A percentile compares a stretch with the other conserved stretches of the same genome.
These are phyloP conservation scores for Linnaemya tessellans DNA, from an alignment of 2,888 invertebrate species.

Conservation along the genomic window DNA sequence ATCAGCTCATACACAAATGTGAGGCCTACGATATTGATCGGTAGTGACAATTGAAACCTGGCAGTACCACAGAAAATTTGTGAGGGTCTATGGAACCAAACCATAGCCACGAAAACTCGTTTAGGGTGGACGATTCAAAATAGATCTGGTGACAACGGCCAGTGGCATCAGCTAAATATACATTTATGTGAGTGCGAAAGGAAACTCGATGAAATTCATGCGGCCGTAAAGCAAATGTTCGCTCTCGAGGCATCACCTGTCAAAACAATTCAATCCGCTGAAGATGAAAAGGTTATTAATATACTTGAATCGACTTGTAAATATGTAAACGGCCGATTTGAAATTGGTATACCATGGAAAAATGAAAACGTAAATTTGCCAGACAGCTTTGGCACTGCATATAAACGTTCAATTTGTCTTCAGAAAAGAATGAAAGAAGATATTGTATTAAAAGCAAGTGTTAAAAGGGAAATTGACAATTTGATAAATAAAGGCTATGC, in stretches of 20 bases:
- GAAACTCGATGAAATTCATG: no score
- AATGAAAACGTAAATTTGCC: slow-evolving; percentile 40
- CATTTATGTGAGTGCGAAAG: slow-evolving; percentile 41
- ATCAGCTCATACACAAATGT: no score
- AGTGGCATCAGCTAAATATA: slow-evolving; percentile 29
- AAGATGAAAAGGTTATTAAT: slow-evolving; percentile 18
- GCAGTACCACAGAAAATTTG: no score
- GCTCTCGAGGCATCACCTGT: slow-evolving; percentile 20
- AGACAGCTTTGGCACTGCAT: no score
- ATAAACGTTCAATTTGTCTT: slow-evolving; percentile 27
- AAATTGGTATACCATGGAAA: slow-evolving; percentile 48
- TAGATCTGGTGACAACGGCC: background rate
- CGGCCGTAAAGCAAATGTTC: slow-evolving; percentile 28
- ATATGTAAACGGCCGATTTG: slow-evolving; percentile 41
- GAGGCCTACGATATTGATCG: no score
- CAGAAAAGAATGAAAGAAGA: slow-evolving; percentile 27
- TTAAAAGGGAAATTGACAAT: slow-evolving; percentile 30
- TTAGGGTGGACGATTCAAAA: slow-evolving; percentile 48
- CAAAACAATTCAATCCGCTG: background rate
- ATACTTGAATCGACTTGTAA: slow-evolving; percentile 64
- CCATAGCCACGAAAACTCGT: slow-evolving; percentile 52
- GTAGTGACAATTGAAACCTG: no score
- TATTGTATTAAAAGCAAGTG: background rate
- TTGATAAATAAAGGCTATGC: no score
- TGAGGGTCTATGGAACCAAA: slow-evolving; percentile 50